Evolutionary conservation across 2,797 vertebrate species (phyloP).

Genomic region (Champsocephalus gunnari): DNA sequence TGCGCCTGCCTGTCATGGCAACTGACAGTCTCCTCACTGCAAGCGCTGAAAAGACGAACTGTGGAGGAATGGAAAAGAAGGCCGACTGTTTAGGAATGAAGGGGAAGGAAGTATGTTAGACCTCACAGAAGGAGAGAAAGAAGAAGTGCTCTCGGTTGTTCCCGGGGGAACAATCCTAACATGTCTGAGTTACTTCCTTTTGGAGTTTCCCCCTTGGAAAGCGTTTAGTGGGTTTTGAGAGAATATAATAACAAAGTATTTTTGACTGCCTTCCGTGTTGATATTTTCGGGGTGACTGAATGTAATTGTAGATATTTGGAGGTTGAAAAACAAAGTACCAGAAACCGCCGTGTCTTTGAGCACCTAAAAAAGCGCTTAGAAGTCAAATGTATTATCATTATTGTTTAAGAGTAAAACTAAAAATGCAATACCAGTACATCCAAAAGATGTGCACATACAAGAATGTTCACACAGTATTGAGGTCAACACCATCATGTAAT

Average conservation of each 20-base stretch:
- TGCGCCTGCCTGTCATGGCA: constrained; percentile 66
- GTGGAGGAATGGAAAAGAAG: constrained; percentile 63
- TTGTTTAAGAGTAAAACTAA: no score
- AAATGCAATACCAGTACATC: no score
- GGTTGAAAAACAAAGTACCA: background rate
- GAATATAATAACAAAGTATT: constrained; percentile 14
- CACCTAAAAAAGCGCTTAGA: no score
- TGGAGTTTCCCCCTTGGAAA: background rate
- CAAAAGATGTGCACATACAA: no score
- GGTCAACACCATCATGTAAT: no score
- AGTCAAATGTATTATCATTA: no score
- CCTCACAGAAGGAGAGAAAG: constrained; percentile 65
- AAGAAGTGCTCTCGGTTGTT: constrained; percentile 38
- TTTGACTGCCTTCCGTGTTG: background rate
- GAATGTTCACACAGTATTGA: no score
- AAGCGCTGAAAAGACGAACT: constrained; percentile 56
- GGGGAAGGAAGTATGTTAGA: constrained; percentile 61
- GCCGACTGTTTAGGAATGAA: constrained; percentile 63
- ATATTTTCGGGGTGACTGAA: background rate
- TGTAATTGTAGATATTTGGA: background rate
- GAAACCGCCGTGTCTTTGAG: background rate
- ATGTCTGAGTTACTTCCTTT: constrained; percentile 38
- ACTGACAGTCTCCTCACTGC: constrained; percentile 61
- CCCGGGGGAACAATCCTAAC: constrained; percentile 56
- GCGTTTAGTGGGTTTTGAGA: constrained; percentile 8